Base-by-base conservation (phyloP, 2,797 vertebrate genomes). In the Onychomys torridus region DNA sequence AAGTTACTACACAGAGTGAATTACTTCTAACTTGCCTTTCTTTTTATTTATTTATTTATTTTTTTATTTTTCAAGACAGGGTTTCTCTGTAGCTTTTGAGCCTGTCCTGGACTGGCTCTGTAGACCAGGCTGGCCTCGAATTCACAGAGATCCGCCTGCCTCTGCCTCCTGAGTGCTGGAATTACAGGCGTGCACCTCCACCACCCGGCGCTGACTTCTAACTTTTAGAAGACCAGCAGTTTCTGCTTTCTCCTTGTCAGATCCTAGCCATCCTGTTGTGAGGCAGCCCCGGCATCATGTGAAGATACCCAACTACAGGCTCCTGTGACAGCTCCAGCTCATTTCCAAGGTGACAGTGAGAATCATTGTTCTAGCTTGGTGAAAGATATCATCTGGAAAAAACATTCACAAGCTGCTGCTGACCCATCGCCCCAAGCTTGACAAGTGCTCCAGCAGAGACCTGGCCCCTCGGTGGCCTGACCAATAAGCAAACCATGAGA, bases 341-440 rank as follows among this genome's bases (percentile, higher is more conserved):
- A 25, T 84, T 59, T 87, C 9, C 23, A 55, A 32, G 0, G 12
- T 63, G 27, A 89, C 21, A 65, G 11, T 7, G 43, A 46, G 29
- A 46, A 49, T 27, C 16, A 0, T 0, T 19, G 2, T 32, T 14
- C 14, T 17, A 29, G 23, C 0, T 3, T n/a, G 32, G 4, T 21
- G 16, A 69, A 2, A 8, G 10, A 65, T 23, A 5, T 55, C 5
- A 14, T 32, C 71, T 73, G 71, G 59, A 11, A 89, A 92, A 2
- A 46, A 77, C 61, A 63, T 27, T 12, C 57, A 37, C 6, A 65
- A 75, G 73, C 29, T n/a, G 6, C 11, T 5, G 23, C 37, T 0
- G 0, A 78, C 5, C 52, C 52, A 14, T 29, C 17, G 17, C 29
- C 8, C 37, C 6, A 19, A 84, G 32, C 16, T 2, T 65, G 32